Conservation (phyloP, 2,113 vertebrate genomes). For the Cettia cetti region DNA sequence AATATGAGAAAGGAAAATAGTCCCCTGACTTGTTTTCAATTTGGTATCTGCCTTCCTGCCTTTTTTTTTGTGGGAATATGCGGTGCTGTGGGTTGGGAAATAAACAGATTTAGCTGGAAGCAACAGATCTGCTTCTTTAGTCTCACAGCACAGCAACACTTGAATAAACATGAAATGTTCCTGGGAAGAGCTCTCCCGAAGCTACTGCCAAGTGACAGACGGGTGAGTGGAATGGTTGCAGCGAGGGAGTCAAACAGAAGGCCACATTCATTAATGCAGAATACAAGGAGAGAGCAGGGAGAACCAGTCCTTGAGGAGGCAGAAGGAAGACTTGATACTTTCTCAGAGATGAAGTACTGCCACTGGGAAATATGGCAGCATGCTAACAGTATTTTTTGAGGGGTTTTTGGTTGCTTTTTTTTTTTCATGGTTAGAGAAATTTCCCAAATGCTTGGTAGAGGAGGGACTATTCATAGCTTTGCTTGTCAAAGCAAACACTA, state of each 20-base stretch:
- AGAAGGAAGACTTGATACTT: background rate
- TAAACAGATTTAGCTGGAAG: constrained; percentile 22
- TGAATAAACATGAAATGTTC: constrained; percentile 28
- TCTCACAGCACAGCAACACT: constrained; percentile 39
- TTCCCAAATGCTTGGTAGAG: background rate
- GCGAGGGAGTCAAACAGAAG: background rate
- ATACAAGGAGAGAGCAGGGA: background rate
- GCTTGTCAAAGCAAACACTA: no score
- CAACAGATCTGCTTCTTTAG: background rate
- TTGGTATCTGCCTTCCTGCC: background rate
- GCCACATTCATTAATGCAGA: constrained; percentile 4
- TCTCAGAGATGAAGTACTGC: background rate
- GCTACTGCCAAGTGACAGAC: constrained; percentile 52
- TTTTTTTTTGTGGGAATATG: background rate
- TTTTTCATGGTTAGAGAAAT: background rate
- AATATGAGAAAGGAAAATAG: background rate
- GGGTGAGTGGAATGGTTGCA: constrained; percentile 30
- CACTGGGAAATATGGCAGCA: background rate
- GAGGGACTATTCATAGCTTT: background rate
- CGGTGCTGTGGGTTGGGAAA: background rate
- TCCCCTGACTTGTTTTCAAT: background rate
- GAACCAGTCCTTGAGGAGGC: background rate
- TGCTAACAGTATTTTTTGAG: background rate
- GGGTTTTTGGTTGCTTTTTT: no score
- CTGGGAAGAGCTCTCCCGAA: background rate